Evolutionary conservation across 2,113 vertebrate species (phyloP), one percentile per base, ranked within the genome.

Genomic region (Pyxicephalus adspersus): DNA sequence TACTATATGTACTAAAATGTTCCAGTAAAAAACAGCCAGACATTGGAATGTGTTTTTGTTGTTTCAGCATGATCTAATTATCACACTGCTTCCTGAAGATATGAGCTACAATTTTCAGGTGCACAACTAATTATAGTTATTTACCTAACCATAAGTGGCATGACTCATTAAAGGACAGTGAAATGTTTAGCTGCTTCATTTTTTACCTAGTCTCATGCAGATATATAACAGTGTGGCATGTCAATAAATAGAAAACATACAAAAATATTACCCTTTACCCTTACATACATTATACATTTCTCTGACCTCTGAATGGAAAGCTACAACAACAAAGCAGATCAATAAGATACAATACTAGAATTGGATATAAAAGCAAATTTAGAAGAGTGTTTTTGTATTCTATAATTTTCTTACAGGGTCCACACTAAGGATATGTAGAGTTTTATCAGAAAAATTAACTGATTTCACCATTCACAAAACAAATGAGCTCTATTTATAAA

Each of bases 31-130:
- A 70, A 52, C 22, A 70, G 25, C 45, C 38, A 17, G 67, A 50
- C 25, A 5, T 19, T 25, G 34, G 65, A 20, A 51, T 34, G 9
- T 51, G 67, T 15, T 51, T n/a, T 34, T 66, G 28, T 66, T 38
- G n/a, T 70, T 70, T 70, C 67, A 50, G 34, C 45, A 67, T 38
- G 67, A 25, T n/a, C 67, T 70, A 70, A 70, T 70, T 70, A 52
- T 70, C 45, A 70, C 23, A 7, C 38, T 51, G 67, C 17, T 52
- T 70, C 45, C 67, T 70, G 45, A 25, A 22, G n/a, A 70, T 70
- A 51, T 51, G 22, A 51, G 45, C 45, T 70, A 52, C 34, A 70
- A 70, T 70, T 52, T 70, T 66, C 67, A 70, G 67, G 67, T 70
- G 67, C 45, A 51, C 9, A 51, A 70, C 67, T 26, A 70, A 70